phyloP scores from a whole-genome alignment of 2,113 vertebrate species.

The Neodon shergylaensis region DNA sequence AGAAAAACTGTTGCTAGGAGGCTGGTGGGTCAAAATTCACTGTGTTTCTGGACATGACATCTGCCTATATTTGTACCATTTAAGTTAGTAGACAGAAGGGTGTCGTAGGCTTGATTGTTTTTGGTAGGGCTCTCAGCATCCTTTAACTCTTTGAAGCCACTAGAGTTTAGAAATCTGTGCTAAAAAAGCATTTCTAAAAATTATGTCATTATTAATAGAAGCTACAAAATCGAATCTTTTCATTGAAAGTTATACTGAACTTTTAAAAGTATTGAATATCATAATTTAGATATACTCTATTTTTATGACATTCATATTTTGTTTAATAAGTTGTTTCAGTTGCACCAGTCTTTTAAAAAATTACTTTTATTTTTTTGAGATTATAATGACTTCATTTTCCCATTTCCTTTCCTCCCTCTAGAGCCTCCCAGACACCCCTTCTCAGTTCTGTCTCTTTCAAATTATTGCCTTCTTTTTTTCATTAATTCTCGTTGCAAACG shows the following conservation, averaged over 20 bases:
- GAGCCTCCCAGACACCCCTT: not conserved
- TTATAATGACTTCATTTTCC: not conserved
- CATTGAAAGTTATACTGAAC: not conserved
- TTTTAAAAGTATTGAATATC: slow-evolving; percentile 1
- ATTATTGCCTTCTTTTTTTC: not conserved
- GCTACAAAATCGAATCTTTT: not conserved
- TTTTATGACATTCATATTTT: not conserved
- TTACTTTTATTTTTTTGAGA: not conserved
- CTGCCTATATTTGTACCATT: not conserved
- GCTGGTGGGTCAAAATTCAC: slow-evolving; percentile 8
- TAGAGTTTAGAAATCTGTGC: slow-evolving; percentile 18
- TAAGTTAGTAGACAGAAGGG: not conserved
- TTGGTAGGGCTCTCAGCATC: not conserved
- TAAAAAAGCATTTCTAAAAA: slow-evolving; percentile 14
- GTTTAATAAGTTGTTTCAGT: not conserved
- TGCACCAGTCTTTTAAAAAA: not conserved
- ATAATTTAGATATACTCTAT: not conserved
- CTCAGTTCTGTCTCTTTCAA: not conserved
- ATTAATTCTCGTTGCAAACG: not conserved
- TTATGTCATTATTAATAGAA: not conserved
- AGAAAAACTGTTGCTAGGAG: slow-evolving; percentile 13
- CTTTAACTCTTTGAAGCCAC: not conserved
- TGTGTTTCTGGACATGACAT: not conserved
- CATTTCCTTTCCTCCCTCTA: not conserved
- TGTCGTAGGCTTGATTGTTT: not conserved